Evolutionary conservation across 2,797 vertebrate species (phyloP).

Genomic region (Phrynocephalus guinanensis): DNA sequence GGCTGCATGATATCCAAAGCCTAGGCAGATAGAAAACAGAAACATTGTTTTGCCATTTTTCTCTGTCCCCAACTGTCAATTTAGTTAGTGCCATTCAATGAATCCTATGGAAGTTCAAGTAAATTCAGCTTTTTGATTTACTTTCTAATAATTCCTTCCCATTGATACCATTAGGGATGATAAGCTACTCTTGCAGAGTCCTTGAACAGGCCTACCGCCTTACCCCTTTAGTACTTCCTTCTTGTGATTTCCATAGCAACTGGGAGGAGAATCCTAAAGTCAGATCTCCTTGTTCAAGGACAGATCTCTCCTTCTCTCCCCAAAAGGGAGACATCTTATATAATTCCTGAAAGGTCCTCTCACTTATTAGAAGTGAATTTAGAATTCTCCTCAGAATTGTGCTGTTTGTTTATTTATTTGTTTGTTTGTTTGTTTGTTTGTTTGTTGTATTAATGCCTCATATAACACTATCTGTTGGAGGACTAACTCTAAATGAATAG

Average conservation of each 20-base stretch:
- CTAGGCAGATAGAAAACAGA: neutral
- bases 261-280: neutral
- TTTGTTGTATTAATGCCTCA: neutral
- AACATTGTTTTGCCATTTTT: neutral
- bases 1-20: neutral
- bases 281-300: neutral
- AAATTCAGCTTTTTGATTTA: neutral
- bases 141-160: neutral
- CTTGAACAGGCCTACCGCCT: no score
- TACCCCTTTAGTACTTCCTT: no score
- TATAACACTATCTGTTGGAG: neutral
- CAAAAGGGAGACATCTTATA: neutral
- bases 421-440: neutral
- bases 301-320: neutral
- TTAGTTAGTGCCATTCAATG: neutral
- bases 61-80: neutral
- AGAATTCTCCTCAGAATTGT: neutral
- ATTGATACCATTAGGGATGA: neutral
- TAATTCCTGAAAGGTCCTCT: neutral
- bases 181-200: no score
- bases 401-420: neutral
- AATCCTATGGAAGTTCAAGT: no score
- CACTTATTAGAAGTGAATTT: neutral
- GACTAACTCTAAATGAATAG: neutral
- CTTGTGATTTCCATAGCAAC: neutral